Conservation (phyloP, 2,113 vertebrate genomes). For the Phaetusa simplex region DNA sequence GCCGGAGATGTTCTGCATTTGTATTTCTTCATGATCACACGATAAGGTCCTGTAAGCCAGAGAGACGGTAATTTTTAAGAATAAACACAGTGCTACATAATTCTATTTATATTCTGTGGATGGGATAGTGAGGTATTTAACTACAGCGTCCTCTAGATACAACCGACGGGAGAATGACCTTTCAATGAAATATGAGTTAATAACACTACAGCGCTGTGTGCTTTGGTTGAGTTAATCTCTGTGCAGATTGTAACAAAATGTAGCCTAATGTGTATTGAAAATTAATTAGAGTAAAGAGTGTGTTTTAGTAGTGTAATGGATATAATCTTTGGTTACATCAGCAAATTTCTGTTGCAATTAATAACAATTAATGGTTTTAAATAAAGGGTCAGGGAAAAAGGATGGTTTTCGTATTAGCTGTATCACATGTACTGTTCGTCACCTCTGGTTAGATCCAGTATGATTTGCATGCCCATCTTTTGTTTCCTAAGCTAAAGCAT, state of each 20-base stretch:
- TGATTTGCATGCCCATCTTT: constrained; percentile 36
- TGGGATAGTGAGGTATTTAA: constrained; percentile 28
- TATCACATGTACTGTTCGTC: neutral
- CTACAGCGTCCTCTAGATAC: constrained; percentile 15
- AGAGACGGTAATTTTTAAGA: neutral
- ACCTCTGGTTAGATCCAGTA: constrained; percentile 7
- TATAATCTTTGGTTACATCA: constrained; percentile 44
- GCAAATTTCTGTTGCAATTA: constrained; percentile 60
- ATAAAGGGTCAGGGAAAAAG: neutral
- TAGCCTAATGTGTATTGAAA: constrained; percentile 64
- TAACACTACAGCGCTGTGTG: constrained; percentile 28
- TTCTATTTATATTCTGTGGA: constrained; percentile 21
- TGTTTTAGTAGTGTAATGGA: constrained; percentile 25
- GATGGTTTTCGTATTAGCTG: constrained; percentile 4
- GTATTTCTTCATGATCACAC: neutral
- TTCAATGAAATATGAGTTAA: constrained; percentile 68
- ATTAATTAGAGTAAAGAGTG: constrained; percentile 51
- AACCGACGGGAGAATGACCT: constrained; percentile 54
- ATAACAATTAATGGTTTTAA: constrained; percentile 52
- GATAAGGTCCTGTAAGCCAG: neutral
- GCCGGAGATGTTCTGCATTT: neutral
- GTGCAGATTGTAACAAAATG: constrained; percentile 45
- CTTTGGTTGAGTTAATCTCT: constrained; percentile 40
- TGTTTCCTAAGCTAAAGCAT: constrained; percentile 44
- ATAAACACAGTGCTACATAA: neutral